Base-by-base conservation (phyloP, 2,888 invertebrate species). In the Dryomyza anilis region DNA sequence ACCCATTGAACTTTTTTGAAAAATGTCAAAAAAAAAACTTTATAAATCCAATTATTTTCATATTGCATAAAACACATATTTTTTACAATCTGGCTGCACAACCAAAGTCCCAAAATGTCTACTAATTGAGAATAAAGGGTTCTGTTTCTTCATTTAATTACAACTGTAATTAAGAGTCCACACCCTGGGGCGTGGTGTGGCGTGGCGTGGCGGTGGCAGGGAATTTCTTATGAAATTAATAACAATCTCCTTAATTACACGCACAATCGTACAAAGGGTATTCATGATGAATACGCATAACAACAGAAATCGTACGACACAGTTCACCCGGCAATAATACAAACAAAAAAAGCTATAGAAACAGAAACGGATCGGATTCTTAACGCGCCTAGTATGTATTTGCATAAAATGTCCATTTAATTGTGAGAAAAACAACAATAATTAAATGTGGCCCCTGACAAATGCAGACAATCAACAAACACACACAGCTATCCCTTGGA, bases 351-450 rank as follows among this genome's bases (percentile, higher is more conserved):
- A 43, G 16, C 8, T 12, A 12, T 16, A 43, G n/a, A 43, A 43
- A 12, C 12, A 16, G 5, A 16, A 43, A 43, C 16, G n/a, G n/a
- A n/a, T n/a, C n/a, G n/a, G n/a, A n/a, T n/a, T n/a, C n/a, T n/a
- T n/a, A n/a, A n/a, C n/a, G n/a, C n/a, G n/a, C n/a, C n/a, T n/a
- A n/a, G n/a, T n/a, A n/a, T n/a, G n/a, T n/a, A 55, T 55, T 55
- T 55, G 36, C 55, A 55, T 55, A 55, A 55, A 55, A 36, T 55
- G 36, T 33, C 23, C 21, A 55, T 55, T 33, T 55, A 36, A 36
- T 55, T 55, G 55, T 36, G 23, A n/a, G n/a, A 52, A 52, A 52
- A 52, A 52, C 29, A 52, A 52, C 48, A 48, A 8, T 14, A 48
- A 25, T 14, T 5, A 8, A 8, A 21, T 5, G 14, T 23, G 16